phyloP scores from a whole-genome alignment of 53 echinoderm and acorn worm species.

The Echinometra lucunter region DNA sequence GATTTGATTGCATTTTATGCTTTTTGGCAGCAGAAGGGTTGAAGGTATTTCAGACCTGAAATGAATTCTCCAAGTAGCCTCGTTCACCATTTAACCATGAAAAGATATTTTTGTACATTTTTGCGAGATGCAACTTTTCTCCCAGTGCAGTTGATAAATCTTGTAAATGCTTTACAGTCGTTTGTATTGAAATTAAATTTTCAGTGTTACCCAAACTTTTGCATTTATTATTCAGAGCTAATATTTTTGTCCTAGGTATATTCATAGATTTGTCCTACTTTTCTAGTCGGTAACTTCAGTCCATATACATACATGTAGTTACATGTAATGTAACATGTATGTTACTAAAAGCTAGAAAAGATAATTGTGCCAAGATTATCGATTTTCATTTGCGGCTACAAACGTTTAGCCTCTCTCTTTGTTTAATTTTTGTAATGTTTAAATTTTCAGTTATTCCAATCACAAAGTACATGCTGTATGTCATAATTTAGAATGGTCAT shows the following conservation, averaged over 20 bases:
- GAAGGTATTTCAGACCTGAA: neutral
- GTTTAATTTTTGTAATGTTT: neutral
- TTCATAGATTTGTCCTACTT: neutral
- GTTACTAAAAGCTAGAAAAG: neutral
- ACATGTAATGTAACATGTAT: neutral
- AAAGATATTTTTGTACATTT: slow-evolving; percentile 26
- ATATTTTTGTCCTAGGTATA: slow-evolving; percentile 29
- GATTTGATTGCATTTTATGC: neutral
- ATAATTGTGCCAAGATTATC: neutral
- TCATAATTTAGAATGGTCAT: neutral
- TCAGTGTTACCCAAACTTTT: neutral
- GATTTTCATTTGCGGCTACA: neutral
- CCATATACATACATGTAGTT: neutral
- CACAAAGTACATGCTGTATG: neutral
- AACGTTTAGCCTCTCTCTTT: neutral
- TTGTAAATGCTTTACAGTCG: slow-evolving; percentile 7
- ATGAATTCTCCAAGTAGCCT: neutral
- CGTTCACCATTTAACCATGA: neutral
- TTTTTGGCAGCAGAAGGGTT: neutral
- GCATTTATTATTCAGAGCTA: slow-evolving; percentile 10
- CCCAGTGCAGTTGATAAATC: slow-evolving; percentile 31
- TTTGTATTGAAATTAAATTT: slow-evolving; percentile 19
- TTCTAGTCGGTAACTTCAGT: neutral
- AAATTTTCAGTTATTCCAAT: slow-evolving; percentile 8
- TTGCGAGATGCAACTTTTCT: neutral